Percentiles rank a stretch among this genome's conserved stretches.
Conservation (phyloP, 2,797 vertebrate genomes). For the Hyperoplus lanceolatus region DNA sequence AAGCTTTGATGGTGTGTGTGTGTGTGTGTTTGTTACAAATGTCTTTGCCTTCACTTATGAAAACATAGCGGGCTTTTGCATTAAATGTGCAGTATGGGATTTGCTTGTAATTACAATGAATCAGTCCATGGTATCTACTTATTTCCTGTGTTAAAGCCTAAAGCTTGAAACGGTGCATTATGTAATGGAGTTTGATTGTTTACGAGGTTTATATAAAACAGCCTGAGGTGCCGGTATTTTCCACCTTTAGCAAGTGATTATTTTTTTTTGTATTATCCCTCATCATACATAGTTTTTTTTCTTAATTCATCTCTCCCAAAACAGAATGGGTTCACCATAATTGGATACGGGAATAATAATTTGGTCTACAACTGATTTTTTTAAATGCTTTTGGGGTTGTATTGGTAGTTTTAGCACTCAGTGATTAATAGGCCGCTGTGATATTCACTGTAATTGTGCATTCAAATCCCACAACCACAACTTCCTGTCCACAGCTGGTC, state of each 20-base stretch:
- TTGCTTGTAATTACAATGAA: conserved; percentile 21
- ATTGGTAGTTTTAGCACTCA: conserved; percentile 31
- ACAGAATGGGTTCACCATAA: conserved; percentile 56
- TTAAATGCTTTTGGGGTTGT: conserved; percentile 37
- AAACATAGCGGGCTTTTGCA: conserved; percentile 10
- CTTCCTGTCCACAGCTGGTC: conserved; percentile 28
- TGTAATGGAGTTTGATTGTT: conserved; percentile 1
- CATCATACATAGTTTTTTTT: conserved; percentile 23
- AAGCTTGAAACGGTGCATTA: conserved; percentile 32
- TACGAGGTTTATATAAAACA: conserved; percentile 8
- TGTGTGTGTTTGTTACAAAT: conserved; percentile 10
- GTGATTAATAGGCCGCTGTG: conserved; percentile 55
- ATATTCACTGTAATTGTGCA: conserved; percentile 50
- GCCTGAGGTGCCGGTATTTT: conserved; percentile 38
- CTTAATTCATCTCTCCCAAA: conserved; percentile 28
- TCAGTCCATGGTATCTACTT: conserved; percentile 13
- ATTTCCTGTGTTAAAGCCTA: conserved; percentile 23
- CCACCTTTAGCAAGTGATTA: conserved; percentile 48
- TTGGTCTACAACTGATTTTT: conserved; percentile 33
- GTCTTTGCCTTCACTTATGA: conserved; percentile 3
- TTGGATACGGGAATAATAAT: conserved; percentile 51
- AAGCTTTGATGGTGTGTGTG: conserved; percentile 1
- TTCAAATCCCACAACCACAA: conserved; percentile 20
- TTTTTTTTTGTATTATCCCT: conserved; percentile 12
- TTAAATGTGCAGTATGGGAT: conserved; percentile 7